phyloP scores from a whole-genome alignment of 1,140 invertebrate species.

The Copidosoma floridanum region DNA sequence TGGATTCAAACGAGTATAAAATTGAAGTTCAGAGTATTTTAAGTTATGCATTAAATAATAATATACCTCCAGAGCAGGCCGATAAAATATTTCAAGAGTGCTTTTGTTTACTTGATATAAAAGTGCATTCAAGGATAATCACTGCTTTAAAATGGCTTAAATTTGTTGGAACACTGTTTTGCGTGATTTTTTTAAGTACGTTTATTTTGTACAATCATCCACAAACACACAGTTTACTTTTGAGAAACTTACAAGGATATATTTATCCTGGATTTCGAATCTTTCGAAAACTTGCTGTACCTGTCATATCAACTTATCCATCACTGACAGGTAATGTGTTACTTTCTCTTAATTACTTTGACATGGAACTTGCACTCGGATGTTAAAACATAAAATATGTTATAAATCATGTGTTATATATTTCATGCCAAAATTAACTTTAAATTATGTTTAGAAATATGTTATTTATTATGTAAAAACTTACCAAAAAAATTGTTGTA shows the following conservation, averaged over 20 bases:
- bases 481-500: too few relatives aligned
- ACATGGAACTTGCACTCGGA: too few relatives aligned
- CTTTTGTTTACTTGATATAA: constrained; percentile 49
- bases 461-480: too few relatives aligned
- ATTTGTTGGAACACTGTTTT: constrained; percentile 22
- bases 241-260: constrained; percentile 66
- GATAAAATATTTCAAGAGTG: constrained; percentile 57
- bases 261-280: constrained; percentile 68
- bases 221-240: constrained; percentile 56
- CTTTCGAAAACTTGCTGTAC: constrained; percentile 63
- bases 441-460: too few relatives aligned
- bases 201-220: constrained; percentile 52
- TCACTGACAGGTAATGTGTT: constrained; percentile 64
- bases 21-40: constrained; percentile 40
- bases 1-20: constrained; percentile 37
- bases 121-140: constrained; percentile 29
- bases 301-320: constrained; percentile 62
- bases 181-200: constrained; percentile 34
- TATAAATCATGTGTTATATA: too few relatives aligned
- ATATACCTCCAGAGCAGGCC: constrained; percentile 57
- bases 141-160: constrained; percentile 21
- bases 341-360: too few relatives aligned
- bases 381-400: too few relatives aligned
- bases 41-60: constrained; percentile 41
- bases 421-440: too few relatives aligned